Percentiles rank a stretch among this genome's conserved stretches.
Evolutionary conservation across 2,113 vertebrate genomes (phyloP).

Genomic region (Cyprinodon brontotheroides): DNA sequence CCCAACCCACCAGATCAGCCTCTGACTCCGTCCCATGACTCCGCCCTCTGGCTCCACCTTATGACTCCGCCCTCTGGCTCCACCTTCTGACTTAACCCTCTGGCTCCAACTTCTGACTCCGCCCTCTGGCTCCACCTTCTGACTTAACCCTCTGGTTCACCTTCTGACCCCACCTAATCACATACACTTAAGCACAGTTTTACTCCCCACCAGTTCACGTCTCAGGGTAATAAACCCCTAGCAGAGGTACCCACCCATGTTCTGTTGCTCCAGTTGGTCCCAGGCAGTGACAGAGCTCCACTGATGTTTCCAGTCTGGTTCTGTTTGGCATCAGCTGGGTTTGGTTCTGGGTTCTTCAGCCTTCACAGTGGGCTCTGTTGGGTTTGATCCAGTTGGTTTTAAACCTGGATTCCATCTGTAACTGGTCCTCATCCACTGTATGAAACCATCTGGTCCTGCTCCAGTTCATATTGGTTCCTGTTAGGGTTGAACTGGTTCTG

Average conservation of each 20-base stretch:
- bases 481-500: neutral
- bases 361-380: too few species aligned
- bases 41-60: slow-evolving; percentile 23
- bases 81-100: slow-evolving; percentile 33
- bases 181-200: neutral
- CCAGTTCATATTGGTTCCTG: neutral
- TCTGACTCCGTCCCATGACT: slow-evolving; percentile 30
- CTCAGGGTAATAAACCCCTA: too few species aligned
- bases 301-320: neutral
- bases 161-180: neutral
- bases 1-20: slow-evolving; percentile 25
- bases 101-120: slow-evolving; percentile 24
- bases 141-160: slow-evolving; percentile 6
- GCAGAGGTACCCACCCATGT: neutral
- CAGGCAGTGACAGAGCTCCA: neutral
- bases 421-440: too few species aligned
- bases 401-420: too few species aligned
- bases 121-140: slow-evolving; percentile 13
- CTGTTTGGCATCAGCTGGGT: neutral
- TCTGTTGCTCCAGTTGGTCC: neutral
- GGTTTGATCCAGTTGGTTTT: too few species aligned
- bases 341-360: neutral
- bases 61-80: slow-evolving; percentile 22
- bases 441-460: too few species aligned
- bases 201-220: too few species aligned